These are phyloP conservation scores for Tragelaphus strepsiceros DNA, from an alignment of 2,113 vertebrate genomes.

Conservation along the genomic window DNA sequence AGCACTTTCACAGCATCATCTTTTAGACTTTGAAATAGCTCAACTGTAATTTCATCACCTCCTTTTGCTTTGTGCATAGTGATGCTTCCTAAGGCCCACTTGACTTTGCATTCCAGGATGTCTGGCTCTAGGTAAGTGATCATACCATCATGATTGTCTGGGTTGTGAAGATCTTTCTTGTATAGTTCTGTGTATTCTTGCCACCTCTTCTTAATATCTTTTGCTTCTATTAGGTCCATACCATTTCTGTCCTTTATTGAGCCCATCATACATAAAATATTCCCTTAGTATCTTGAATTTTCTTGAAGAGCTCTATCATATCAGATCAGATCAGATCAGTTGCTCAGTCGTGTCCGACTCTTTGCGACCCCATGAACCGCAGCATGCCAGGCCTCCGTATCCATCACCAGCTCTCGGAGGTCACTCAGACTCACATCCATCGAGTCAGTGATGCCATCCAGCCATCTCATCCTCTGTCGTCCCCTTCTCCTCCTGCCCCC, in stretches of 20 bases:
- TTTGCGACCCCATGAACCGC: too few species aligned
- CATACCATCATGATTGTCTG: background rate
- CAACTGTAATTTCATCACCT: background rate
- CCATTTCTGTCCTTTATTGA: background rate
- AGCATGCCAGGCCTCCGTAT: too few species aligned
- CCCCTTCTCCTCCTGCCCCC: too few species aligned
- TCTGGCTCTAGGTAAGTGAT: background rate
- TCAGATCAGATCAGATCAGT: too few species aligned
- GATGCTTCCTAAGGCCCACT: background rate
- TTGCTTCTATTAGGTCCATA: background rate
- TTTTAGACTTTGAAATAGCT: background rate
- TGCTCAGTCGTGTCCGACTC: too few species aligned
- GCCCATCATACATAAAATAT: background rate
- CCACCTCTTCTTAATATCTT: background rate
- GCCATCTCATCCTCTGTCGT: too few species aligned
- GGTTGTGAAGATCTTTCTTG: background rate
- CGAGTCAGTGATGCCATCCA: too few species aligned
- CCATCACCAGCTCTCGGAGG: too few species aligned
- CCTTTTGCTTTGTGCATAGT: background rate
- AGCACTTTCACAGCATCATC: background rate
- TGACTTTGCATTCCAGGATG: background rate
- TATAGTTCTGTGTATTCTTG: background rate
- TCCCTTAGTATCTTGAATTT: background rate
- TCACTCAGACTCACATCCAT: too few species aligned
- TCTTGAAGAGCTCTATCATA: background rate